A percentile compares a stretch with the other conserved stretches of the same genome.
Conservation (phyloP, 1,140 invertebrate genomes). For the Orchestia grillus region DNA sequence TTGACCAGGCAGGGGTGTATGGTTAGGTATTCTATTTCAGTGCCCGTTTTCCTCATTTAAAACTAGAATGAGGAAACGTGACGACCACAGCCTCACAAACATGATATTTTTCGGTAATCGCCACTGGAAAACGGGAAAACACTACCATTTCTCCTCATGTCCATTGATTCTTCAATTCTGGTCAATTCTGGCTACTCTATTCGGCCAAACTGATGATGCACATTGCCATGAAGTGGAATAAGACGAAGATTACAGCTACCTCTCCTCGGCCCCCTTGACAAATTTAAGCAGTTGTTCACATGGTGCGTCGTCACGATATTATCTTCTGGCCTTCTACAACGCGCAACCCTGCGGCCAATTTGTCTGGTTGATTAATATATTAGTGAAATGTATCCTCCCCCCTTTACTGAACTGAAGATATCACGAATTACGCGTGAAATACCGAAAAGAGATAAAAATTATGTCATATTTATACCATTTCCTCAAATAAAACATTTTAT, state of each 20-base stretch:
- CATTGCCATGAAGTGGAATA: neutral
- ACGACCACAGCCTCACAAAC: neutral
- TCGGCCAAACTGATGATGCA: neutral
- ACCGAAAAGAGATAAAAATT: no score
- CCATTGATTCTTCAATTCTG: neutral
- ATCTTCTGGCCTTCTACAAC: no score
- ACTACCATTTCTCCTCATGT: neutral
- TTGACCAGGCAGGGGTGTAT: neutral
- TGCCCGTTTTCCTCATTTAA: neutral
- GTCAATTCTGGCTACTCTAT: neutral
- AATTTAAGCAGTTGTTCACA: neutral
- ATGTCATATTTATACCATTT: no score
- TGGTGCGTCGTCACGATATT: no score
- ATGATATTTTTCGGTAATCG: neutral
- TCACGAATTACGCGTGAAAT: no score
- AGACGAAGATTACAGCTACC: neutral
- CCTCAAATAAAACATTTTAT: no score
- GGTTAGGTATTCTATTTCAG: neutral
- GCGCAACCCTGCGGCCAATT: no score
- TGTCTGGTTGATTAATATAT: no score
- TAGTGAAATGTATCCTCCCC: no score
- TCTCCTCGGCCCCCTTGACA: neutral
- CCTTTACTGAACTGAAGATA: no score
- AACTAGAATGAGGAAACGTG: neutral
- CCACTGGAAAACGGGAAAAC: neutral